Conservation (phyloP, 35 echinoderm and acorn worm genomes). For the Amphiura filiformis region DNA sequence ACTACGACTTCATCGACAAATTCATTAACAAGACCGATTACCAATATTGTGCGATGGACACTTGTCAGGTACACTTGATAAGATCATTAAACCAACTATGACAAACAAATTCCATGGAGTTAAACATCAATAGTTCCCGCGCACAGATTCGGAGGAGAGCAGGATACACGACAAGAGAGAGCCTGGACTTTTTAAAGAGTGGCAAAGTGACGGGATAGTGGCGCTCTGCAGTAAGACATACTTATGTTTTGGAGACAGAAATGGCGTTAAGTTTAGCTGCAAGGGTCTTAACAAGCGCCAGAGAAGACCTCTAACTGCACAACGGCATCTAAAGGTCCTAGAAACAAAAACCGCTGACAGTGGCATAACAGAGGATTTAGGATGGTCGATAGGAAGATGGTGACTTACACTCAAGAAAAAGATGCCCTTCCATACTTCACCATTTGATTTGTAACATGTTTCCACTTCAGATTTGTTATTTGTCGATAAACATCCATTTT, state of each 20-base stretch:
- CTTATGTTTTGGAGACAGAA: slow-evolving; percentile 39
- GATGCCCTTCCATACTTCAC: slow-evolving; percentile 55
- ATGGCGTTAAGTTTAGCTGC: slow-evolving; percentile 37
- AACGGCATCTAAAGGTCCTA: slow-evolving; percentile 47
- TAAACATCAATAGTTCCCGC: slow-evolving; percentile 49
- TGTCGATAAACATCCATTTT: background rate
- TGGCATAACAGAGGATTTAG: slow-evolving; percentile 38
- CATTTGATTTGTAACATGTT: slow-evolving; percentile 29
- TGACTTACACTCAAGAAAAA: slow-evolving; percentile 46
- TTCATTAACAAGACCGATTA: background rate
- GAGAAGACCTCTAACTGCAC: background rate
- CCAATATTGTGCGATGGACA: background rate
- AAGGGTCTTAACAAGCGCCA: slow-evolving; percentile 32
- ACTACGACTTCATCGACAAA: slow-evolving; percentile 46
- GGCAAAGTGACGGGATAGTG: slow-evolving; percentile 48
- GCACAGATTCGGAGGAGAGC: slow-evolving; percentile 29
- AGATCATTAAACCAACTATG: background rate
- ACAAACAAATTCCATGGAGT: background rate
- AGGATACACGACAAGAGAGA: slow-evolving; percentile 37
- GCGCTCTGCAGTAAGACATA: slow-evolving; percentile 37
- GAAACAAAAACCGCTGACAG: background rate
- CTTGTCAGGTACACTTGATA: background rate
- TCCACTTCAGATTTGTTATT: slow-evolving; percentile 32
- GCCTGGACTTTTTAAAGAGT: slow-evolving; percentile 60
- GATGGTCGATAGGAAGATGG: slow-evolving; percentile 28